Percentiles rank a stretch among this genome's conserved stretches.
Conservation (phyloP, 1,140 invertebrate genomes). For the Campoletis sonorensis region DNA sequence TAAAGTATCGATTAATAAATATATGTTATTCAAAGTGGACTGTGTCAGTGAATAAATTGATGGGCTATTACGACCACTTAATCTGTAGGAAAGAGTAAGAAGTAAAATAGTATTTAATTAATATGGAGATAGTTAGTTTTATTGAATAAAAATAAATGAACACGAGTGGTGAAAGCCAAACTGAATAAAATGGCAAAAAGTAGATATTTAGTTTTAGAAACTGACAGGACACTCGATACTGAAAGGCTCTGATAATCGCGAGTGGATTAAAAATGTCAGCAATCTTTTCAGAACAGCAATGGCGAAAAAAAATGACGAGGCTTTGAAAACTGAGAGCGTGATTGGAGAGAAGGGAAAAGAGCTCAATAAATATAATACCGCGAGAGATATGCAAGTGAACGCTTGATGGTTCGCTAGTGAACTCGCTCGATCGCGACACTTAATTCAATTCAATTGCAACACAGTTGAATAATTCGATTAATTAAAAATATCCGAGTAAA, state of each 20-base stretch:
- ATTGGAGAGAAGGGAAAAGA: neutral
- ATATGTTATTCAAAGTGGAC: no score
- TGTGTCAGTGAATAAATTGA: no score
- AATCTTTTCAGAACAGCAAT: neutral
- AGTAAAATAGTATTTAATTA: no score
- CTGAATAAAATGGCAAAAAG: no score
- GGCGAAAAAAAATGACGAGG: constrained; percentile 21
- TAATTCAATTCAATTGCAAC: constrained; percentile 74
- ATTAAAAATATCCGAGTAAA: constrained; percentile 69
- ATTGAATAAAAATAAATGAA: no score
- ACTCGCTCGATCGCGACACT: constrained; percentile 65
- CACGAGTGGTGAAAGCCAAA: no score
- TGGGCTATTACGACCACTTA: no score
- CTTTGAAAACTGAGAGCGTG: neutral
- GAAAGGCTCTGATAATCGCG: neutral
- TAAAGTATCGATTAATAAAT: no score
- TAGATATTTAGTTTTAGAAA: neutral
- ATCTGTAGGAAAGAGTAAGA: no score
- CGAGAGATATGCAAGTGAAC: constrained; percentile 43
- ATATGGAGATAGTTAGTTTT: no score
- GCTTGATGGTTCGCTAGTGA: constrained; percentile 54
- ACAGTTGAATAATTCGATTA: constrained; percentile 77
- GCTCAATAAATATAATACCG: constrained; percentile 33
- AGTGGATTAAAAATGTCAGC: neutral
- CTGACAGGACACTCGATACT: neutral